phyloP scores from a whole-genome alignment of 2,797 vertebrate species.

The Antrozous pallidus region DNA sequence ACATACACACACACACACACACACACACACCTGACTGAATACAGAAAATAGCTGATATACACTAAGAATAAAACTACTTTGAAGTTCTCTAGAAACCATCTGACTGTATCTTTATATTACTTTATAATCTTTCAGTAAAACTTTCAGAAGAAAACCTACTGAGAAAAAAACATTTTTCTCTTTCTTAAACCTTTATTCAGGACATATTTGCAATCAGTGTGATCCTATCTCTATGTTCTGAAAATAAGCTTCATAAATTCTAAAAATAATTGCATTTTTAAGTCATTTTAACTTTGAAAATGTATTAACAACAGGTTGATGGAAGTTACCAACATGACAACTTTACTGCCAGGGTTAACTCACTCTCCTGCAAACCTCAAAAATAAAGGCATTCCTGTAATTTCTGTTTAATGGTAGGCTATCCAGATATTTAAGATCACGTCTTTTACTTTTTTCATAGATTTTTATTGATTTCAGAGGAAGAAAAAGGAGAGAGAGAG shows the following conservation, averaged over 20 bases:
- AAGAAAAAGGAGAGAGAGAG: no score
- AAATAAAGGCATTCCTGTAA: neutral
- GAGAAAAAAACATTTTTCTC: neutral
- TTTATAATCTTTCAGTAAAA: neutral
- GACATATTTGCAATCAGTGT: neutral
- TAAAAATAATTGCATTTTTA: neutral
- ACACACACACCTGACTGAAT: neutral
- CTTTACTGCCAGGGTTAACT: neutral
- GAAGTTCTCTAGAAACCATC: slow-evolving; percentile 6
- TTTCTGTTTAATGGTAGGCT: neutral
- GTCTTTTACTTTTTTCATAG: no score
- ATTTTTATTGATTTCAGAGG: no score
- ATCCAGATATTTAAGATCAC: neutral
- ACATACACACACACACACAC: neutral
- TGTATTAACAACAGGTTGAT: neutral
- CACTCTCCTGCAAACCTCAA: neutral
- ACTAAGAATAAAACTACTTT: slow-evolving; percentile 35
- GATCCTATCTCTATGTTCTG: neutral
- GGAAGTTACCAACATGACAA: neutral
- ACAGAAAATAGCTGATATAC: neutral
- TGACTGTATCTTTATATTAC: neutral
- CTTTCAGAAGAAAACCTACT: neutral
- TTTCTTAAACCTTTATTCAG: slow-evolving; percentile 2
- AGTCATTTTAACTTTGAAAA: slow-evolving; percentile 12
- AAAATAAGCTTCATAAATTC: neutral